Evolutionary conservation across 2,888 invertebrate species (phyloP), one percentile per base, ranked within the genome.

Genomic region (Chloroclysta siterata): DNA sequence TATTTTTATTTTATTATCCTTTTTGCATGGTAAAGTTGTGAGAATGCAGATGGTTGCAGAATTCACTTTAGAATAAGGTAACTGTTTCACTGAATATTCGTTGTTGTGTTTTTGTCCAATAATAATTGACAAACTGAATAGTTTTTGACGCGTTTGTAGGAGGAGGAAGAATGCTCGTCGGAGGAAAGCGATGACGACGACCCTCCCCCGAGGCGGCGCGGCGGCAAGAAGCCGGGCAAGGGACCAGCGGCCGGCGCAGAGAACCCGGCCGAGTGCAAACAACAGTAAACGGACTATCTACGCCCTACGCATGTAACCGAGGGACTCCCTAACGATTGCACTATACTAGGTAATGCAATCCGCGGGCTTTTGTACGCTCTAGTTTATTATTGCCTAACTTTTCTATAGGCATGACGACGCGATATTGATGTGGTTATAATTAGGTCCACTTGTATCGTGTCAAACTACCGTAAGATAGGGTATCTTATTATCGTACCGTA

Each of bases 181-280:
- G 95, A 95, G 62, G 95, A 95, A 69, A 95, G 94, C 66, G 94
- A 94, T 51, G 94, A 93, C 44, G 94, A 94, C 59, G 94, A 94
- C 71, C 90, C 89, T 3, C 83, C 88, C 60, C 85, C 89, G 64
- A 77, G 89, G 75, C 85, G 88, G 82, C 91, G 88, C 76, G 82
- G 72, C 80, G 28, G 13, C 53, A 91, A 84, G 86, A 86, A 86
- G 65, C 71, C 78, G 41, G 69, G 63, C 72, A 89, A 88, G 70
- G 71, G 66, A 10, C 66, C 68, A 6, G 73, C 70, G 33, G 68
- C 68, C 15, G 77, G 68, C 13, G 78, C 76, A 22, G 84, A 88
- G 44, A 91, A 90, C 80, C 94, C 95, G 63, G 94, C 94, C 69
- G 96, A 96, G 76, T 96, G 96, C 93, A 95, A 95, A 85, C 95